phyloP scores from a whole-genome alignment of 2,113 vertebrate species.

The Siniperca chuatsi region DNA sequence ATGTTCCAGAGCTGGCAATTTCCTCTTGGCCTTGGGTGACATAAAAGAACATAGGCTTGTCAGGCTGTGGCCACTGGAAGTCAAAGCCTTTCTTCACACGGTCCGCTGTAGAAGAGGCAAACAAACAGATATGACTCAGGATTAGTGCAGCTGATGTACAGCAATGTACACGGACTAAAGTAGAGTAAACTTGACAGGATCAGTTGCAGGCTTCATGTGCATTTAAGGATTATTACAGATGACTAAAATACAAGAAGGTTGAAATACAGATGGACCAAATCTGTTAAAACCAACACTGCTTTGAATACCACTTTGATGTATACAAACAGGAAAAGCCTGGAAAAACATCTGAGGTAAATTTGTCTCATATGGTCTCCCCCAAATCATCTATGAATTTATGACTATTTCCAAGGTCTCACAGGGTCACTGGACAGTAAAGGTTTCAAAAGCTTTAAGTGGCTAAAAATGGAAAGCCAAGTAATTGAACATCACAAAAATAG shows the following conservation, averaged over 20 bases:
- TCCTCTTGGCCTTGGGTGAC: conserved; percentile 97
- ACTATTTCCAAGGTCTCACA: neutral
- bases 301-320: neutral
- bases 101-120: conserved; percentile 81
- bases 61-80: conserved; percentile 97
- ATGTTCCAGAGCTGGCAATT: conserved; percentile 96
- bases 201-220: neutral
- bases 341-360: neutral
- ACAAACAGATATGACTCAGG: neutral
- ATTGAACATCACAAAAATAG: neutral
- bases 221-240: neutral
- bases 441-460: neutral
- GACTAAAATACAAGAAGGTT: neutral
- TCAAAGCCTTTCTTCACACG: conserved; percentile 97
- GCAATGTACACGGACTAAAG: neutral
- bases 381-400: neutral
- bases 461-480: neutral
- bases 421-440: neutral
- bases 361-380: neutral
- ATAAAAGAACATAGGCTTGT: conserved; percentile 98
- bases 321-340: neutral
- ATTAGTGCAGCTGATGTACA: neutral
- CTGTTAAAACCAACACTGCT: neutral
- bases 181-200: neutral
- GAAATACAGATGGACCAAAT: neutral